phyloP scores from a whole-genome alignment of 2,888 invertebrate genomes.

The Nebria salina region DNA sequence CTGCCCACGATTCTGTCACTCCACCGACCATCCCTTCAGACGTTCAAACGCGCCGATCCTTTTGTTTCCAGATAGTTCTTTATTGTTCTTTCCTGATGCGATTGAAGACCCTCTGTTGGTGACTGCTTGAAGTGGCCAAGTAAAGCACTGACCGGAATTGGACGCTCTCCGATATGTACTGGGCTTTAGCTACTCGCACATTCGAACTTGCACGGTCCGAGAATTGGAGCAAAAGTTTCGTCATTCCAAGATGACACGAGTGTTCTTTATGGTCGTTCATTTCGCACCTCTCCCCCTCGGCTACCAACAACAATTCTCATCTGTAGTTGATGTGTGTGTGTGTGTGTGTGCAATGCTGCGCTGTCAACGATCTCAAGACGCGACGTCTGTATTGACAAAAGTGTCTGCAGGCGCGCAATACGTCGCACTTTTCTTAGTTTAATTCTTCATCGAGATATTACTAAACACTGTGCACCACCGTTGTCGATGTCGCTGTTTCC shows the following conservation, averaged over 20 bases:
- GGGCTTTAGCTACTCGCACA: neutral
- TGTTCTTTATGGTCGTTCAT: slow-evolving; percentile 66
- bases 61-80: slow-evolving; percentile 49
- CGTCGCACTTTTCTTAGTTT: slow-evolving; percentile 55
- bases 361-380: slow-evolving; percentile 33
- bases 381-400: slow-evolving; percentile 65
- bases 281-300: slow-evolving; percentile 48
- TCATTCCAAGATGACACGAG: slow-evolving; percentile 69
- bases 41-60: slow-evolving; percentile 25
- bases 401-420: slow-evolving; percentile 60
- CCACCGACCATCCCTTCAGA: neutral
- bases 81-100: slow-evolving; percentile 48
- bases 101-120: slow-evolving; percentile 35
- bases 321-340: neutral
- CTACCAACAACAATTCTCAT: slow-evolving; percentile 35
- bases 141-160: slow-evolving; percentile 31
- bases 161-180: neutral
- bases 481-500: slow-evolving; percentile 47
- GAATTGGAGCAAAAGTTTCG: slow-evolving; percentile 66
- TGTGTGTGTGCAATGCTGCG: neutral
- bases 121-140: slow-evolving; percentile 25
- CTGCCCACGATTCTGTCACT: neutral
- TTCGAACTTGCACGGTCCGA: slow-evolving; percentile 27
- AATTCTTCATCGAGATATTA: slow-evolving; percentile 59
- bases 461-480: slow-evolving; percentile 63